Evolutionary conservation across 2,113 vertebrate genomes (phyloP).

Genomic region (Protobothrops mucrosquamatus): DNA sequence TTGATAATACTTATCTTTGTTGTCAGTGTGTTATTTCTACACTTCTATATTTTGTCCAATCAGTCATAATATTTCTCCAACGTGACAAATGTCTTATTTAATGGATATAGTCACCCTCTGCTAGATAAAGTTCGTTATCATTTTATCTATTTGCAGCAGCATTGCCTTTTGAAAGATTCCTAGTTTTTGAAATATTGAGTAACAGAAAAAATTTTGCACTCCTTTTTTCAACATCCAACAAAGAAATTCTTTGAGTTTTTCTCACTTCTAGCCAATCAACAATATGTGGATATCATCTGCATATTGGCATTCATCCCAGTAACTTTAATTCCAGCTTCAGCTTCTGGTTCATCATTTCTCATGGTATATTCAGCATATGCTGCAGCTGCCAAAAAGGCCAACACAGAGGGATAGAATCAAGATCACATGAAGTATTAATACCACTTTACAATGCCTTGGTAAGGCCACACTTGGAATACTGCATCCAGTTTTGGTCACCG

Average conservation of each 20-base stretch:
- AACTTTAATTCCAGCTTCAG: neutral
- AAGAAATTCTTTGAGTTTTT: neutral
- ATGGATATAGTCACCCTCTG: neutral
- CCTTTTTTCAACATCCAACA: neutral
- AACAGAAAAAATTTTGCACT: neutral
- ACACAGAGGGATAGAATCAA: no score
- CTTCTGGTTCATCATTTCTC: neutral
- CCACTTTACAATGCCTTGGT: no score
- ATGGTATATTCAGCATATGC: neutral
- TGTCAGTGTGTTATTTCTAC: neutral
- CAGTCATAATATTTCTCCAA: neutral
- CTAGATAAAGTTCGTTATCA: neutral
- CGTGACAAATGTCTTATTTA: neutral
- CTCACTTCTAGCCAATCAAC: neutral
- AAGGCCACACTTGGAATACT: no score
- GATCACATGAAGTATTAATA: no score
- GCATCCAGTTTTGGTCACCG: no score
- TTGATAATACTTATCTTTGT: neutral
- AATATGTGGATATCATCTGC: neutral
- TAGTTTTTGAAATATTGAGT: neutral
- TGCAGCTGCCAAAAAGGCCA: no score
- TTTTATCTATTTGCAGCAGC: neutral
- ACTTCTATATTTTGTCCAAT: neutral
- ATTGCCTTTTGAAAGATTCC: neutral
- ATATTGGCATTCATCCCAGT: neutral